These are phyloP conservation scores for Grantiella picta DNA, from an alignment of 2,113 vertebrate species.

Conservation along the genomic window DNA sequence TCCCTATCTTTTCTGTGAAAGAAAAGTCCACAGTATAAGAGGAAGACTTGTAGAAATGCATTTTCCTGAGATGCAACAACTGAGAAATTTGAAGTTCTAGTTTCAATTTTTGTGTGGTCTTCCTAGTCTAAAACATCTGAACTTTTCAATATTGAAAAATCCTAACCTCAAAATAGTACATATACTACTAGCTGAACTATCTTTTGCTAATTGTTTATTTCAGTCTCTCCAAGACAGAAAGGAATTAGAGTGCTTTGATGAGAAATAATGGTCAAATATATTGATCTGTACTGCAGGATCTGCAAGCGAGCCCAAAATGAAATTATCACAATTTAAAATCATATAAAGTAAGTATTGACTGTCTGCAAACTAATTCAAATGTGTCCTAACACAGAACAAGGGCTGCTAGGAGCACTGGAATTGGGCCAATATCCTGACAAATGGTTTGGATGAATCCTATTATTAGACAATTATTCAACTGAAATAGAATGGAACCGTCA, in stretches of 20 bases:
- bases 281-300: constrained; percentile 33
- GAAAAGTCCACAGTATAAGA: background rate
- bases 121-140: background rate
- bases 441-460: background rate
- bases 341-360: constrained; percentile 34
- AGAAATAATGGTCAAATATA: constrained; percentile 55
- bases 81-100: background rate
- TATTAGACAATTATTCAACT: background rate
- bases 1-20: background rate
- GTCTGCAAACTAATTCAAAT: constrained; percentile 30
- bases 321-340: constrained; percentile 64
- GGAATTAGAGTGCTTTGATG: constrained; percentile 66
- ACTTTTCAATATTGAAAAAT: background rate
- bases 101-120: background rate
- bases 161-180: constrained; percentile 39
- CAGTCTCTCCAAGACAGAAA: constrained; percentile 34
- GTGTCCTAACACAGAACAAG: background rate
- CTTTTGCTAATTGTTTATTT: constrained; percentile 49
- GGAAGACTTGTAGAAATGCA: background rate
- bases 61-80: background rate
- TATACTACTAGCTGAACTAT: background rate
- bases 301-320: constrained; percentile 46
- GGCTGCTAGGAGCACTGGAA: background rate
- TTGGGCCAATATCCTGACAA: background rate
- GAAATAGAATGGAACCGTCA: background rate